Percentiles rank a stretch among this genome's conserved stretches.
phyloP scores from a whole-genome alignment of 1,140 invertebrate genomes.

The Carcinoscorpius rotundicauda region DNA sequence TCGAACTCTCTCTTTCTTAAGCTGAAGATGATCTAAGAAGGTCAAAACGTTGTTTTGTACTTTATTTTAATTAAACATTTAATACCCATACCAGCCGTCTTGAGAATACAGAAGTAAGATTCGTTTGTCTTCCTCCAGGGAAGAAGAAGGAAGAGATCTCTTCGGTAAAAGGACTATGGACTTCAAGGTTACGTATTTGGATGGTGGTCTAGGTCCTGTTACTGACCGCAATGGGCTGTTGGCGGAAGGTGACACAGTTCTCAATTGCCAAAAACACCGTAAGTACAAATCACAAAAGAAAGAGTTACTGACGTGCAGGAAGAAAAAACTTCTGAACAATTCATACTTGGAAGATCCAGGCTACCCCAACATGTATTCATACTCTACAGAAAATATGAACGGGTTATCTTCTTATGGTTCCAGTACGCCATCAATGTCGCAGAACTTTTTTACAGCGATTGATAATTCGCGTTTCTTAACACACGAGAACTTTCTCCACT shows the following conservation, averaged over 20 bases:
- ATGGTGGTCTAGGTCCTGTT: constrained; percentile 52
- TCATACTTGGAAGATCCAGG: constrained; percentile 38
- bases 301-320: constrained; percentile 80
- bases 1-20: too few relatives aligned
- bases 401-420: constrained; percentile 48
- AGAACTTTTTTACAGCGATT: constrained; percentile 48
- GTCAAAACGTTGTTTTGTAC: too few relatives aligned
- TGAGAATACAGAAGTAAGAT: not conserved
- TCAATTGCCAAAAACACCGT: constrained; percentile 41
- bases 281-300: constrained; percentile 83
- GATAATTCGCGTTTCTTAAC: constrained; percentile 49
- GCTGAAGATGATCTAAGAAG: too few relatives aligned
- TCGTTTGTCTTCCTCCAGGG: constrained; percentile 46
- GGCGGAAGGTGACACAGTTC: constrained; percentile 20
- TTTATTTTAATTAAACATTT: too few relatives aligned
- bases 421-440: constrained; percentile 31
- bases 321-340: constrained; percentile 45
- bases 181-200: constrained; percentile 93
- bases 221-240: constrained; percentile 19
- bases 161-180: constrained; percentile 94
- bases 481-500: constrained; percentile 64
- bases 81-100: too few relatives aligned
- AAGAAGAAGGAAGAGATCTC: constrained; percentile 91
- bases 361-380: constrained; percentile 63
- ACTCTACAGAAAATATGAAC: constrained; percentile 39